Conservation (phyloP, 2,888 invertebrate species). For the Chymomyza caudatula region DNA sequence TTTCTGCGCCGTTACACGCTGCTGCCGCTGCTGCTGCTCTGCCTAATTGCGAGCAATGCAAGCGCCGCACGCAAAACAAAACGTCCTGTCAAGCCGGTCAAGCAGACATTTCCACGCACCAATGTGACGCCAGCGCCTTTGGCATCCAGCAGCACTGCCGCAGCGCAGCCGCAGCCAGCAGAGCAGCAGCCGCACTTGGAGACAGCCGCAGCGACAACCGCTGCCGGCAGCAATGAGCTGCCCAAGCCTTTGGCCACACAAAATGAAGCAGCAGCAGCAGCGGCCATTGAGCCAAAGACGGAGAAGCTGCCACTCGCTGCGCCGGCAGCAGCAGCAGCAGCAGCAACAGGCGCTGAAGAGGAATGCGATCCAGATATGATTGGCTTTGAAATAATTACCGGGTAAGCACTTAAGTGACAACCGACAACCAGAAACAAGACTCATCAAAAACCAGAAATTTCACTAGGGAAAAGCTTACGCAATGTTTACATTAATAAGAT, state of each 20-base stretch:
- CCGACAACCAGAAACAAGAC: neutral
- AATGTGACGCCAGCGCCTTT: conserved; percentile 70
- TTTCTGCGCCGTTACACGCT: conserved; percentile 75
- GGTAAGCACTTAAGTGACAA: conserved; percentile 78
- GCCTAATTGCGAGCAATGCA: conserved; percentile 74
- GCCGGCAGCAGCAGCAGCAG: neutral
- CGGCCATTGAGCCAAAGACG: conserved; percentile 63
- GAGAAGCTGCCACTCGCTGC: conserved; percentile 36
- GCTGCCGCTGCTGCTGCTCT: conserved; percentile 71
- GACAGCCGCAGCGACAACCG: conserved; percentile 30
- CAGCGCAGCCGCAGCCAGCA: conserved; percentile 27
- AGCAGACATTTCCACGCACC: conserved; percentile 71
- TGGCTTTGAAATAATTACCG: conserved; percentile 94
- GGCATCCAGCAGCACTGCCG: conserved; percentile 11
- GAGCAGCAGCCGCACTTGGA: conserved; percentile 36
- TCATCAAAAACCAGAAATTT: conserved; percentile 3
- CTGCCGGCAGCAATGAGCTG: conserved; percentile 56
- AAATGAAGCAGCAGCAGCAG: conserved; percentile 39
- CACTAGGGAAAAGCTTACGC: neutral
- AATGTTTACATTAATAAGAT: neutral
- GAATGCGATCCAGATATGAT: conserved; percentile 94
- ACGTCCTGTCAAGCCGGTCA: conserved; percentile 75
- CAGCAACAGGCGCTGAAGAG: conserved; percentile 78
- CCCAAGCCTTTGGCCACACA: conserved; percentile 71
- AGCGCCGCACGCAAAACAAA: conserved; percentile 76